Evolutionary conservation across 2,797 vertebrate genomes (phyloP).

Genomic region (Danio albolineatus): DNA sequence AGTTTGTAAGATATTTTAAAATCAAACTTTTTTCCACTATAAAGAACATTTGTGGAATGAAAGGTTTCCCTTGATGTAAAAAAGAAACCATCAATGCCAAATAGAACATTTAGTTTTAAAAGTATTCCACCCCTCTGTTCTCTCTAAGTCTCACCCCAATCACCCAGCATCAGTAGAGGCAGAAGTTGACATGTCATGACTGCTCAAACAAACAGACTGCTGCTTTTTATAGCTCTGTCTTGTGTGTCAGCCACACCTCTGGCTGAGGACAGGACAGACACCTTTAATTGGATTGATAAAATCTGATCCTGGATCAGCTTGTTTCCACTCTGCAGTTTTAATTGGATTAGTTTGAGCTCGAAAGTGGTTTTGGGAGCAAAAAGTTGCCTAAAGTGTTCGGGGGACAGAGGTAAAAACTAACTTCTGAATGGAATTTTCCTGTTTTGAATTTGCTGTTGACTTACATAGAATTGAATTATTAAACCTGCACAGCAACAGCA

Average conservation of each 20-base stretch:
- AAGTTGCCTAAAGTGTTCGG: background rate
- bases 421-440: too few species aligned
- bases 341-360: conserved; percentile 42
- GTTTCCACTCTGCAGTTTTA: conserved; percentile 38
- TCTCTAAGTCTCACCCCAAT: background rate
- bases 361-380: background rate
- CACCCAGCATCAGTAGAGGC: background rate
- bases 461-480: too few species aligned
- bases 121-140: background rate
- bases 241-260: background rate
- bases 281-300: conserved; percentile 30
- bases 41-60: too few species aligned
- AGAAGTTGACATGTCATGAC: conserved; percentile 1
- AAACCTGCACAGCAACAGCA: too few species aligned
- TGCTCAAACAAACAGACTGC: background rate
- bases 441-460: too few species aligned
- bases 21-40: too few species aligned
- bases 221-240: conserved; percentile 5
- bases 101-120: too few species aligned
- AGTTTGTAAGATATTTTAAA: too few species aligned
- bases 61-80: too few species aligned
- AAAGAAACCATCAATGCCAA: too few species aligned
- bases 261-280: conserved; percentile 35
- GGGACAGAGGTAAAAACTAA: too few species aligned
- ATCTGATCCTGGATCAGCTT: conserved; percentile 18